phyloP scores from a whole-genome alignment of 2,113 vertebrate genomes.

The Toxotes jaculatrix region DNA sequence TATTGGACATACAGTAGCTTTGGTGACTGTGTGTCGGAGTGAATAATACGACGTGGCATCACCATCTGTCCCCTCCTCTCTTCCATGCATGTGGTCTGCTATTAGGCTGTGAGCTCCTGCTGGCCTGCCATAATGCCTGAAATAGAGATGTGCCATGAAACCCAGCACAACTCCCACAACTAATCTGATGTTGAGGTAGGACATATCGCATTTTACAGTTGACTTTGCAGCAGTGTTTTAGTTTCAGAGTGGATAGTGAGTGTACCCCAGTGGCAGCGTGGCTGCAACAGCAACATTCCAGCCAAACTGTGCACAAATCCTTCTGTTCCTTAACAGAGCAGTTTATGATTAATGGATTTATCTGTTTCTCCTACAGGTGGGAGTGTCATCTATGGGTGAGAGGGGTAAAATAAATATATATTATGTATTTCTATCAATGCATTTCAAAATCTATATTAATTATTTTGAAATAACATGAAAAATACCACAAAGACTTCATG shows the following conservation, averaged over 20 bases:
- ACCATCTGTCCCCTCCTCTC: constrained; percentile 70
- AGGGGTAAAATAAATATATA: no score
- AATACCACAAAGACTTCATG: not conserved
- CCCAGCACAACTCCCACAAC: constrained; percentile 17
- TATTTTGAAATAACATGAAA: not conserved
- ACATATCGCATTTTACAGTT: constrained; percentile 12
- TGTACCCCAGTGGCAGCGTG: not conserved
- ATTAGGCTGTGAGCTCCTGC: constrained; percentile 72
- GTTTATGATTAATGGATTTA: not conserved
- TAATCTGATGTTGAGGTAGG: constrained; percentile 21
- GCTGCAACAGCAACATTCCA: not conserved
- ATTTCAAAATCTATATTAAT: not conserved
- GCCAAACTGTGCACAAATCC: not conserved
- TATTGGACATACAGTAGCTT: constrained; percentile 35
- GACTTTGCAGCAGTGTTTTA: not conserved
- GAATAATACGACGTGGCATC: constrained; percentile 68
- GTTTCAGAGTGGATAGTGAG: not conserved
- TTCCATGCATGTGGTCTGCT: constrained; percentile 63
- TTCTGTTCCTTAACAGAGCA: not conserved
- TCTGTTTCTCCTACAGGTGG: not conserved
- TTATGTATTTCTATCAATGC: no score
- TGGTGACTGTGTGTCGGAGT: constrained; percentile 53
- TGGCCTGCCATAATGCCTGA: constrained; percentile 46
- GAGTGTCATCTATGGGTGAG: no score
- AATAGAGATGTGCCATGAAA: constrained; percentile 57